These are phyloP conservation scores for Rhynchophorus ferrugineus DNA, from an alignment of 1,140 invertebrate species.

Conservation along the genomic window DNA sequence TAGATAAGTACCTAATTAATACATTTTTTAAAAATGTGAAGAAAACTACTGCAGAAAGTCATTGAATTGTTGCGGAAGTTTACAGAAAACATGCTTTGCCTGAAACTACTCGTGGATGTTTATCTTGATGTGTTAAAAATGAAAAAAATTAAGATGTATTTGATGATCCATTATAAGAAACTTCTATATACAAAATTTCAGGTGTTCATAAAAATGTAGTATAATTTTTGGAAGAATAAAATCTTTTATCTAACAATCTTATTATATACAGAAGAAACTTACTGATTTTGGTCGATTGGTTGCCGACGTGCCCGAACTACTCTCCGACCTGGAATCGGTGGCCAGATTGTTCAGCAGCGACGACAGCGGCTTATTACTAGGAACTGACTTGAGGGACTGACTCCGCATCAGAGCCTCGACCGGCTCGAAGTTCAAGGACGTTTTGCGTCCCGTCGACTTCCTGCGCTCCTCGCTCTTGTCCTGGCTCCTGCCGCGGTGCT, in stretches of 20 bases:
- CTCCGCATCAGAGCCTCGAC: conserved; percentile 26
- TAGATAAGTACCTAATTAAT: too few relatives aligned
- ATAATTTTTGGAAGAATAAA: too few relatives aligned
- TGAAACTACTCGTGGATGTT: too few relatives aligned
- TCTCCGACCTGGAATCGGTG: conserved; percentile 32
- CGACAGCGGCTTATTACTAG: conserved; percentile 25
- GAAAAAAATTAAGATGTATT: too few relatives aligned
- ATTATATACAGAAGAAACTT: neutral
- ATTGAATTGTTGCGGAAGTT: too few relatives aligned
- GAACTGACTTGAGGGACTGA: conserved; percentile 28
- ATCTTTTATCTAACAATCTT: neutral
- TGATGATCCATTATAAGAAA: too few relatives aligned
- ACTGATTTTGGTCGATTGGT: conserved; percentile 16
- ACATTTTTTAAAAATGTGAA: too few relatives aligned
- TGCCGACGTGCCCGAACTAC: conserved; percentile 31
- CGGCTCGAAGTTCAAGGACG: conserved; percentile 25
- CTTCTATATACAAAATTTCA: too few relatives aligned
- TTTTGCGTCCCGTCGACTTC: neutral
- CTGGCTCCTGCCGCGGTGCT: neutral
- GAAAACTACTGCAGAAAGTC: too few relatives aligned
- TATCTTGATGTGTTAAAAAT: too few relatives aligned
- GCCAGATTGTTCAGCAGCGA: conserved; percentile 28
- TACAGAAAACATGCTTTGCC: too few relatives aligned
- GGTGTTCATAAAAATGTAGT: too few relatives aligned
- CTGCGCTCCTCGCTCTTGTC: conserved; percentile 11